phyloP scores from a whole-genome alignment of 2,888 invertebrate genomes.

The Rhingia rostrata region DNA sequence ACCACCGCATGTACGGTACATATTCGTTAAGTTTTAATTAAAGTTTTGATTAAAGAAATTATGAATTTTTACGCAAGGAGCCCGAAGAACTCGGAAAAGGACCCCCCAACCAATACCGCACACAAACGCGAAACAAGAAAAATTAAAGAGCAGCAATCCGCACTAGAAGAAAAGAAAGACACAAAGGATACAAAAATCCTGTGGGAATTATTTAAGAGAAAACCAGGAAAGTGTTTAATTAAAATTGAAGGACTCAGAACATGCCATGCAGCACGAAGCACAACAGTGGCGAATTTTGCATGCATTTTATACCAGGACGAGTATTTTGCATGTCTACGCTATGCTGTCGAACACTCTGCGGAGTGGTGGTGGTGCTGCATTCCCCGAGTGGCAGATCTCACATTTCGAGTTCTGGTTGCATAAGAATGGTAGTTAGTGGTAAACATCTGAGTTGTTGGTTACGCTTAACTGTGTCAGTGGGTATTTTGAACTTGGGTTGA shows the following conservation, averaged over 20 bases:
- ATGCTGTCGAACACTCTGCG: slow-evolving; percentile 31
- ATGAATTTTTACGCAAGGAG: slow-evolving; percentile 35
- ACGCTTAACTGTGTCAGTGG: slow-evolving; percentile 57
- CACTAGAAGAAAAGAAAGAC: neutral
- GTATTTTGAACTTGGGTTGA: slow-evolving; percentile 44
- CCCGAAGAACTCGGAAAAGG: slow-evolving; percentile 18
- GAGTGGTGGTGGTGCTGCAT: neutral
- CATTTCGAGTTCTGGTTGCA: slow-evolving; percentile 35
- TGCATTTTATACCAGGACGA: slow-evolving; percentile 10
- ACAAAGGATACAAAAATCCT: neutral
- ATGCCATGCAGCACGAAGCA: neutral
- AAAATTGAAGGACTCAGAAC: slow-evolving; percentile 41
- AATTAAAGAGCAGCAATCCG: neutral
- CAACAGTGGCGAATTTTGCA: neutral
- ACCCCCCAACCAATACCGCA: slow-evolving; percentile 20
- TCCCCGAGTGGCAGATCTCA: slow-evolving; percentile 49
- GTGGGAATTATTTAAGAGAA: slow-evolving; percentile 35
- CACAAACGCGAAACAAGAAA: slow-evolving; percentile 30
- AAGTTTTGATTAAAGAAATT: slow-evolving; percentile 62
- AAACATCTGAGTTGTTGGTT: slow-evolving; percentile 4
- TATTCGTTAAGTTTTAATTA: slow-evolving; percentile 49
- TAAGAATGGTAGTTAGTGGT: slow-evolving; percentile 62
- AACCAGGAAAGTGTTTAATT: slow-evolving; percentile 61
- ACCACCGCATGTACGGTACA: neutral
- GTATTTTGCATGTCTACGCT: slow-evolving; percentile 1